phyloP scores from a whole-genome alignment of 2,797 vertebrate genomes.

The Squalus acanthias region DNA sequence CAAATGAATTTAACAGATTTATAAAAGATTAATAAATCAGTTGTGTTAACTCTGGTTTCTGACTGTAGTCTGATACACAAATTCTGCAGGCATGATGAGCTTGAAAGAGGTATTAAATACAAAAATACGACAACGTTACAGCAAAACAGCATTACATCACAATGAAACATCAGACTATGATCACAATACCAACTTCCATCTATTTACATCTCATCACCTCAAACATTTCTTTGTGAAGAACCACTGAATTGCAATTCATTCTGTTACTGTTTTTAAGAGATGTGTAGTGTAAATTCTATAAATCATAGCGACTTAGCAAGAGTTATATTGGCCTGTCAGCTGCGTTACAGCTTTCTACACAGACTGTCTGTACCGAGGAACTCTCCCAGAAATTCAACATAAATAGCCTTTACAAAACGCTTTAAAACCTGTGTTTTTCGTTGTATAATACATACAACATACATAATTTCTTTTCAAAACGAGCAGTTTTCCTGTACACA shows the following conservation, averaged over 20 bases:
- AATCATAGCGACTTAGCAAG: slow-evolving; percentile 42
- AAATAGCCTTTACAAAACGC: slow-evolving; percentile 63
- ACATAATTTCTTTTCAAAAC: slow-evolving; percentile 46
- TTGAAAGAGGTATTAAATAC: slow-evolving; percentile 46
- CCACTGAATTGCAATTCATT: slow-evolving; percentile 46
- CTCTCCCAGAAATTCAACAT: slow-evolving; percentile 57
- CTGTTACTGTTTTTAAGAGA: slow-evolving; percentile 44
- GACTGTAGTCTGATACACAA: slow-evolving; percentile 48
- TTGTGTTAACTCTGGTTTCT: slow-evolving; percentile 44
- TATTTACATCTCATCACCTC: slow-evolving; percentile 56
- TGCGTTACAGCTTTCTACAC: slow-evolving; percentile 47
- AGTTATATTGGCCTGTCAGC: slow-evolving; percentile 48
- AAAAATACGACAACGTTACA: slow-evolving; percentile 60
- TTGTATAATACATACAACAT: slow-evolving; percentile 48
- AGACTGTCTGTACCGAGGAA: slow-evolving; percentile 52
- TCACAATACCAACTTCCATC: slow-evolving; percentile 47
- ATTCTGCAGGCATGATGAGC: slow-evolving; percentile 48
- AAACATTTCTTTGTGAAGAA: slow-evolving; percentile 45
- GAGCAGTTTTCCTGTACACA: slow-evolving; percentile 41
- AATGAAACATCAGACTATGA: slow-evolving; percentile 54
- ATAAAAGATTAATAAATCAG: slow-evolving; percentile 53
- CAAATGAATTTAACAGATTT: slow-evolving; percentile 47
- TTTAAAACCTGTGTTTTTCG: slow-evolving; percentile 59
- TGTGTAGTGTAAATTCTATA: slow-evolving; percentile 49
- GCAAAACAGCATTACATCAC: slow-evolving; percentile 39